These are phyloP conservation scores for Anarsia innoxiella DNA, from an alignment of 2,888 invertebrate genomes.

Conservation along the genomic window DNA sequence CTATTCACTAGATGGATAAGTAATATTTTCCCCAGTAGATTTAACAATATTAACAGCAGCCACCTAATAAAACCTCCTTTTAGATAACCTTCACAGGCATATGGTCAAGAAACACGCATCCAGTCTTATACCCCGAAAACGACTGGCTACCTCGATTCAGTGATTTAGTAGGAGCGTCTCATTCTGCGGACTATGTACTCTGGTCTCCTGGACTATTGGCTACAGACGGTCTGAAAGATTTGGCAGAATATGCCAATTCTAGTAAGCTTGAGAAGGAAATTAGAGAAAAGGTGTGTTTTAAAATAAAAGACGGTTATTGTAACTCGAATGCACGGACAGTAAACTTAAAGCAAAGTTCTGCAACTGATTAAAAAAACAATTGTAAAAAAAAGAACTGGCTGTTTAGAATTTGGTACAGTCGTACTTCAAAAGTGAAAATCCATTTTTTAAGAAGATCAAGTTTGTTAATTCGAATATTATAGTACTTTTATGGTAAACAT, in stretches of 20 bases:
- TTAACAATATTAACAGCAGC: too few species aligned
- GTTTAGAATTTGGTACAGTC: too few species aligned
- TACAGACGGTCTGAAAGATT: conserved; percentile 44
- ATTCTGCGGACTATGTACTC: conserved; percentile 42
- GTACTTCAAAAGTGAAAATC: too few species aligned
- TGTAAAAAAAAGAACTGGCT: not conserved
- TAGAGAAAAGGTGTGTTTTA: conserved; percentile 42
- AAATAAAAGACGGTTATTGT: not conserved
- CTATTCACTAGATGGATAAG: too few species aligned
- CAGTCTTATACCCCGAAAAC: conserved; percentile 52
- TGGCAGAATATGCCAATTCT: conserved; percentile 58
- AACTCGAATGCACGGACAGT: not conserved
- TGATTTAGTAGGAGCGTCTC: conserved; percentile 59
- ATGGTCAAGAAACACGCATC: conserved; percentile 64
- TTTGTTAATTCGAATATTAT: not conserved
- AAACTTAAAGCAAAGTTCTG: not conserved
- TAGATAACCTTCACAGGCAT: conserved; percentile 56
- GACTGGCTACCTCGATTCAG: conserved; percentile 59
- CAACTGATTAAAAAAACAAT: too few species aligned
- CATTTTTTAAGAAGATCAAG: too few species aligned
- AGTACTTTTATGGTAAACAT: too few species aligned
- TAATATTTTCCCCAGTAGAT: too few species aligned
- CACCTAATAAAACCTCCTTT: too few species aligned
- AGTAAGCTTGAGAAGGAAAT: conserved; percentile 55
- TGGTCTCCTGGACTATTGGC: conserved; percentile 57